phyloP scores from a whole-genome alignment of 2,888 invertebrate species.

The Drosophila rubida region DNA sequence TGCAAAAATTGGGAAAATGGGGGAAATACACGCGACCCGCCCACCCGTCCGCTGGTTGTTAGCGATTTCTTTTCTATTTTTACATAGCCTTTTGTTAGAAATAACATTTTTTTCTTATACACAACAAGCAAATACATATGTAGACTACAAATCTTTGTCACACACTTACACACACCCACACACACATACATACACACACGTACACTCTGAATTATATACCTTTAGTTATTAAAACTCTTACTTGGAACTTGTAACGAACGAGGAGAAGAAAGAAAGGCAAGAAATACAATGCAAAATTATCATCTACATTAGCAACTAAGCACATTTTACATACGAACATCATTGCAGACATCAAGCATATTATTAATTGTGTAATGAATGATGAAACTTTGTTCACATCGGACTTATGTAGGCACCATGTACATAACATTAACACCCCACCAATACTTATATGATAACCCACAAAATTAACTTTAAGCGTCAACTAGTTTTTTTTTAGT shows the following conservation, averaged over 20 bases:
- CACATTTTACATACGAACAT: slow-evolving; percentile 29
- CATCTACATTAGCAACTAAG: slow-evolving; percentile 39
- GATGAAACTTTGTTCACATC: slow-evolving; percentile 37
- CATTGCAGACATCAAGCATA: slow-evolving; percentile 12
- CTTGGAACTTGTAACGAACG: slow-evolving; percentile 24
- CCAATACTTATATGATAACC: slow-evolving; percentile 64
- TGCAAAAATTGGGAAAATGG: background rate
- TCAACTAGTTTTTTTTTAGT: slow-evolving; percentile 43
- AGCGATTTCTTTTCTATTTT: slow-evolving; percentile 56
- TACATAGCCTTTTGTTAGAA: slow-evolving; percentile 62
- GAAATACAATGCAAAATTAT: slow-evolving; percentile 56
- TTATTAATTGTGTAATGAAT: slow-evolving; percentile 22
- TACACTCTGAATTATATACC: slow-evolving; percentile 13
- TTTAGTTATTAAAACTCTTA: slow-evolving; percentile 39
- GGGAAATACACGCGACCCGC: background rate
- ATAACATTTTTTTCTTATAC: slow-evolving; percentile 56
- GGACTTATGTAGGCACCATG: slow-evolving; percentile 66
- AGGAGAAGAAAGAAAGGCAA: background rate
- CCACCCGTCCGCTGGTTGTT: slow-evolving; percentile 4
- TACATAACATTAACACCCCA: slow-evolving; percentile 76
- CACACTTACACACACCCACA: slow-evolving; percentile 25
- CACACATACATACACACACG: slow-evolving; percentile 19
- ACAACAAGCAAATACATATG: slow-evolving; percentile 22
- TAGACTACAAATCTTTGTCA: slow-evolving; percentile 39
- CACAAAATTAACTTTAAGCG: slow-evolving; percentile 30